Percentiles rank a stretch among this genome's conserved stretches.
These are phyloP conservation scores for Chromobotia macracanthus DNA, from an alignment of 2,797 vertebrate genomes.

Conservation along the genomic window DNA sequence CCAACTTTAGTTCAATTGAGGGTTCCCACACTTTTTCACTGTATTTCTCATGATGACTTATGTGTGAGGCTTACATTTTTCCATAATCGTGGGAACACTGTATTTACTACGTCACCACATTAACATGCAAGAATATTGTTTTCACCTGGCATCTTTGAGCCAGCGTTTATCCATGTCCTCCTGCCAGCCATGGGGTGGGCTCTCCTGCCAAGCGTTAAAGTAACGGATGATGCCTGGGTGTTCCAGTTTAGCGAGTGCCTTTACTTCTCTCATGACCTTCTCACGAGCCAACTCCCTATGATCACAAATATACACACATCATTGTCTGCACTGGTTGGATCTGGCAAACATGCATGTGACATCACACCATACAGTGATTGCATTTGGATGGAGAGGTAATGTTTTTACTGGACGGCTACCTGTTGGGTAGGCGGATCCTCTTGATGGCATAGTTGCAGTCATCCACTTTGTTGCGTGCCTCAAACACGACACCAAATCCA, in stretches of 20 bases:
- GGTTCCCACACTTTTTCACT: not conserved
- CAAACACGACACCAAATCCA: constrained; percentile 97
- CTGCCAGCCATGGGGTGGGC: constrained; percentile 95
- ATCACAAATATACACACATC: constrained; percentile 10
- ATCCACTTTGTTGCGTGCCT: constrained; percentile 98
- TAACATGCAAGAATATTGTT: not conserved
- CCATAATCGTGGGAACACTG: not conserved
- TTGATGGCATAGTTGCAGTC: constrained; percentile 99
- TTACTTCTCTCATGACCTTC: constrained; percentile 98
- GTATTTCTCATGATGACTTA: not conserved
- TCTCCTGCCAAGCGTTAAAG: constrained; percentile 99
- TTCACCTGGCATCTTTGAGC: constrained; percentile 91
- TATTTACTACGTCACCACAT: not conserved
- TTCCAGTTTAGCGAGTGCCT: constrained; percentile 95
- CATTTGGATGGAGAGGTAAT: not conserved
- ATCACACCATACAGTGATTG: not conserved
- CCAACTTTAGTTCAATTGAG: not conserved
- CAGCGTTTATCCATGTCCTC: constrained; percentile 96
- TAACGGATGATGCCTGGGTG: constrained; percentile 97
- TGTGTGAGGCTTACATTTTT: not conserved
- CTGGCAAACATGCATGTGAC: not conserved
- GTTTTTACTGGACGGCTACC: constrained; percentile 72
- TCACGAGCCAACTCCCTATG: constrained; percentile 91
- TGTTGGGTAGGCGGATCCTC: constrained; percentile 95
- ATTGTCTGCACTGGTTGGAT: not conserved